Percentiles rank a stretch among this genome's conserved stretches.
phyloP scores from a whole-genome alignment of 2,797 vertebrate genomes.

The Peromyscus nudipes region DNA sequence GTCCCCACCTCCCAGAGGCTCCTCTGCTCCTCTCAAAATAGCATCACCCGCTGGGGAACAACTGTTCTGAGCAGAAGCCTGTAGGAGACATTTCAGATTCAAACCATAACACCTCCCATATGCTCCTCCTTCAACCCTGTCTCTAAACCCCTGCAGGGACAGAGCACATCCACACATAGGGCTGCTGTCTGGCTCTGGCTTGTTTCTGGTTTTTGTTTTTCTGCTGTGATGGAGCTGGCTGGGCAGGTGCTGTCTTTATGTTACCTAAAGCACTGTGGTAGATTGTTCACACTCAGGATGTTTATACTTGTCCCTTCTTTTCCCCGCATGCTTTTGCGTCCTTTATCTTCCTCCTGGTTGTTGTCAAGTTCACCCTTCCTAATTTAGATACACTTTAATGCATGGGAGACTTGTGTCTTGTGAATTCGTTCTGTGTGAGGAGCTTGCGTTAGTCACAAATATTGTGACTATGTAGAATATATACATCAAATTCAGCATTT shows the following conservation, averaged over 20 bases:
- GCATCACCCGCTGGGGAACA: background rate
- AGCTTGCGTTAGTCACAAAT: slow-evolving; percentile 50
- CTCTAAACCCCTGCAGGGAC: background rate
- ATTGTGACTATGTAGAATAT: slow-evolving; percentile 26
- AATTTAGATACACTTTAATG: slow-evolving; percentile 41
- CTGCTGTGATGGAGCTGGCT: background rate
- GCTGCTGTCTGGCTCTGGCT: background rate
- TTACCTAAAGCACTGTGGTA: background rate
- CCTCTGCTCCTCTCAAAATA: background rate
- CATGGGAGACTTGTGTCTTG: background rate
- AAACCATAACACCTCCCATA: background rate
- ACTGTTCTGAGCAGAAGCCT: background rate
- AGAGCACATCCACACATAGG: background rate
- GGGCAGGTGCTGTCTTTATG: background rate
- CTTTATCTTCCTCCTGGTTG: background rate
- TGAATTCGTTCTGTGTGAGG: slow-evolving; percentile 38
- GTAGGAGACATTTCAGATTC: background rate
- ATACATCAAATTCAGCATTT: slow-evolving; percentile 42
- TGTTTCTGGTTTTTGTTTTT: background rate
- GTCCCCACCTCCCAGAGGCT: background rate
- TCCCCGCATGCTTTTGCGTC: background rate
- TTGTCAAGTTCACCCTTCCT: slow-evolving; percentile 9
- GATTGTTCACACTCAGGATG: background rate
- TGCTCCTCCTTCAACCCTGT: background rate
- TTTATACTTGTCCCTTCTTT: background rate